phyloP scores from a whole-genome alignment of 2,113 vertebrate genomes.

The Microtus ochrogaster region DNA sequence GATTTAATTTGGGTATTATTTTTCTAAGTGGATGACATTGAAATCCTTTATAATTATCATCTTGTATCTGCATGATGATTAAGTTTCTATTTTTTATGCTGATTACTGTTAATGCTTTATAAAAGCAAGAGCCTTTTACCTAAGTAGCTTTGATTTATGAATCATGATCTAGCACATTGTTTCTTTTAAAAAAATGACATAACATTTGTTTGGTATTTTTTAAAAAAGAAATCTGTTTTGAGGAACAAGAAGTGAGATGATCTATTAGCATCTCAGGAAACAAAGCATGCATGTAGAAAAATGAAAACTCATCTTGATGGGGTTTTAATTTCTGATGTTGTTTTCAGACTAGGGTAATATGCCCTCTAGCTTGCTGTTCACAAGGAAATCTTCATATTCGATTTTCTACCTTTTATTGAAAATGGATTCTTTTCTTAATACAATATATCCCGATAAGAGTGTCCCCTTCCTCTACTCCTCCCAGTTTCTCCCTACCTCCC shows the following conservation, averaged over 20 bases:
- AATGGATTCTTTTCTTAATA: not conserved
- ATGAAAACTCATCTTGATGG: not conserved
- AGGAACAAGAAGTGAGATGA: not conserved
- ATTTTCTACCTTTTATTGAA: not conserved
- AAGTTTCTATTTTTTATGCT: constrained; percentile 75
- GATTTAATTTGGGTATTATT: constrained; percentile 69
- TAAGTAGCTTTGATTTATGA: constrained; percentile 50
- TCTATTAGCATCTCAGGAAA: constrained; percentile 26
- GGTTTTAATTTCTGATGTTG: not conserved
- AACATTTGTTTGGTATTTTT: constrained; percentile 57
- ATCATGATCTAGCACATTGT: not conserved
- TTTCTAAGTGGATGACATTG: constrained; percentile 65
- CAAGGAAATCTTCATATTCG: not conserved
- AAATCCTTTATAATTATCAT: constrained; percentile 77
- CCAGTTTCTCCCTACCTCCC: not conserved
- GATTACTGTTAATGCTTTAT: constrained; percentile 71
- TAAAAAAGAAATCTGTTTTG: constrained; percentile 48
- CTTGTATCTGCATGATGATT: constrained; percentile 72
- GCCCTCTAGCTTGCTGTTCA: not conserved
- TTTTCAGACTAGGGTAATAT: not conserved
- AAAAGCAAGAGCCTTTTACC: constrained; percentile 35
- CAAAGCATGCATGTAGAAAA: not conserved
- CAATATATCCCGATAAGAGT: not conserved
- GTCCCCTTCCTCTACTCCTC: not conserved
- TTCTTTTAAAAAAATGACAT: constrained; percentile 54